Conservation (phyloP, 2,888 invertebrate species). For the Eupithecia pulchellata region DNA sequence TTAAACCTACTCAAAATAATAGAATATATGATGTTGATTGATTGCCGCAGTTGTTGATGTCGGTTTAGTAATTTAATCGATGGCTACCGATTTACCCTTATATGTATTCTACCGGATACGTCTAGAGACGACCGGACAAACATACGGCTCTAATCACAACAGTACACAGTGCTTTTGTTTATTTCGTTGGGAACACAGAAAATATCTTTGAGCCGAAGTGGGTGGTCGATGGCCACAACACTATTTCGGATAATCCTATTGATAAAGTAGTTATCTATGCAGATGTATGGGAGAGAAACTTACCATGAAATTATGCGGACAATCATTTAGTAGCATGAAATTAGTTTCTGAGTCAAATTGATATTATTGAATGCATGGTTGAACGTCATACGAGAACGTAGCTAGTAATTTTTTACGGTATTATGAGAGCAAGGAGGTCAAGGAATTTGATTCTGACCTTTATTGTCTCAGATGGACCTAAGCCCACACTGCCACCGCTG, state of each 20-base stretch:
- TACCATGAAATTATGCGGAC: constrained; percentile 15
- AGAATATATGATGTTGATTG: neutral
- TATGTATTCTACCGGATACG: constrained; percentile 65
- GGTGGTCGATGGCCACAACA: constrained; percentile 66
- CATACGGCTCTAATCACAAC: constrained; percentile 79
- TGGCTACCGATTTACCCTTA: constrained; percentile 15
- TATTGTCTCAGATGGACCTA: neutral
- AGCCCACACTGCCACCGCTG: neutral
- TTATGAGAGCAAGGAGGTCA: neutral
- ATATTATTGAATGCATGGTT: neutral
- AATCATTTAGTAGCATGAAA: constrained; percentile 26
- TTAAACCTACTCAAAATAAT: neutral
- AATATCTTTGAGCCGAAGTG: constrained; percentile 66
- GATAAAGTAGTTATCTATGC: constrained; percentile 9
- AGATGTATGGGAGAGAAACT: constrained; percentile 11
- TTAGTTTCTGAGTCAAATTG: constrained; percentile 21
- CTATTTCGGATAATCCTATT: constrained; percentile 36
- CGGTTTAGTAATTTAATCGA: neutral
- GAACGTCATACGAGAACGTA: neutral
- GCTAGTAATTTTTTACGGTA: neutral
- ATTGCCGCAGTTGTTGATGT: neutral
- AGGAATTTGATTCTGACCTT: neutral
- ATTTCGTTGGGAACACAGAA: constrained; percentile 74
- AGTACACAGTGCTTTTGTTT: constrained; percentile 80
- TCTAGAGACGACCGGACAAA: constrained; percentile 68